phyloP scores from a whole-genome alignment of 1,140 invertebrate species.

The Drosophila pectinifera region DNA sequence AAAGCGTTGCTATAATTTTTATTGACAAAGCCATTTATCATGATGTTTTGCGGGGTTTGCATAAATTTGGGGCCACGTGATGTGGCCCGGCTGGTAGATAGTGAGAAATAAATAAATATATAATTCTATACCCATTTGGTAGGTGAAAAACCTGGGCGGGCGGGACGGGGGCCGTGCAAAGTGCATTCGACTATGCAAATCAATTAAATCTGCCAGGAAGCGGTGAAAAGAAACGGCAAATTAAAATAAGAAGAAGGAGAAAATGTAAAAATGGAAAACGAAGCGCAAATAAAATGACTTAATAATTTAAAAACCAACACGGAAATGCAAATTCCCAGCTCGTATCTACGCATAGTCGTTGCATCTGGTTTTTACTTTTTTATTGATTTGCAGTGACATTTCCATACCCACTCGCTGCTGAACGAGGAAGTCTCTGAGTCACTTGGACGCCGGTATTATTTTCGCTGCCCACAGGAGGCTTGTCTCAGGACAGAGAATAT shows the following conservation, averaged over 20 bases:
- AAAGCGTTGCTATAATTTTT: slow-evolving; percentile 49
- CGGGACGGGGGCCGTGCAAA: slow-evolving; percentile 10
- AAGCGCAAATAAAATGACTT: slow-evolving; percentile 49
- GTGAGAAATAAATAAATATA: slow-evolving; percentile 4
- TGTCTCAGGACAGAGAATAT: slow-evolving; percentile 46
- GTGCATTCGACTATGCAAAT: slow-evolving; percentile 36
- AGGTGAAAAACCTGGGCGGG: slow-evolving; percentile 18
- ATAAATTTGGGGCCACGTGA: slow-evolving; percentile 50
- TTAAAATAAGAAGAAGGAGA: slow-evolving; percentile 8
- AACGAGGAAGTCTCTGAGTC: slow-evolving; percentile 48
- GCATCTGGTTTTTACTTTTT: slow-evolving; percentile 54
- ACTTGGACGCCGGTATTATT: slow-evolving; percentile 21
- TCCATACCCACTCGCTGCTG: slow-evolving; percentile 8
- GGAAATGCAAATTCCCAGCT: slow-evolving; percentile 55
- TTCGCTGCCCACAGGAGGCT: slow-evolving; percentile 54
- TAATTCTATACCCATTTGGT: slow-evolving; percentile 4
- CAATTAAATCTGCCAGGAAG: slow-evolving; percentile 36
- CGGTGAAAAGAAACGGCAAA: slow-evolving; percentile 32
- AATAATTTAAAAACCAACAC: slow-evolving; percentile 57
- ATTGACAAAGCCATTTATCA: slow-evolving; percentile 53
- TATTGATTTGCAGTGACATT: slow-evolving; percentile 61
- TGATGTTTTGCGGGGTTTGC: slow-evolving; percentile 28
- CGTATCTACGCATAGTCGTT: slow-evolving; percentile 59
- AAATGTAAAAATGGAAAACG: slow-evolving; percentile 14
- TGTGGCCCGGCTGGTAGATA: slow-evolving; percentile 10